Conservation (phyloP, 1,140 invertebrate species). For the Phthorimaea operculella region DNA sequence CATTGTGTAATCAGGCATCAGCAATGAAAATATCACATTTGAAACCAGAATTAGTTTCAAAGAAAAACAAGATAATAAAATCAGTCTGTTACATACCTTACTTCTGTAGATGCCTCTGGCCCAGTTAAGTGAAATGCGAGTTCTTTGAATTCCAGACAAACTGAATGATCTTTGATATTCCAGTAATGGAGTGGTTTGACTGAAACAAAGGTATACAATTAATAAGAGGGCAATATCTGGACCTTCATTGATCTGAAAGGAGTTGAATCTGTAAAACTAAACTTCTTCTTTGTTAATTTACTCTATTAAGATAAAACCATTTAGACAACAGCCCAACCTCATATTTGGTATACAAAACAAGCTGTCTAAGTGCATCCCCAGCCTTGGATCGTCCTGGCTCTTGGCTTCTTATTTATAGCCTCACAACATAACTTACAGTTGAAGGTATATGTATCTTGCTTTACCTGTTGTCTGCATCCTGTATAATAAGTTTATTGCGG, state of each 20-base stretch:
- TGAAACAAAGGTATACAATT: slow-evolving; percentile 14
- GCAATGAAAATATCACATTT: too few species aligned
- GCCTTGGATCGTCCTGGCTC: too few species aligned
- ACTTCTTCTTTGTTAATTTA: not conserved
- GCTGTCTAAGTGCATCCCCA: too few species aligned
- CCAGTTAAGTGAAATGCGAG: slow-evolving; percentile 51
- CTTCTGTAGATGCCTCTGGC: slow-evolving; percentile 39
- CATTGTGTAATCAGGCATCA: not conserved
- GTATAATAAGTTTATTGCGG: slow-evolving; percentile 24
- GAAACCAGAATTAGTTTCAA: too few species aligned
- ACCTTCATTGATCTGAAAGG: not conserved
- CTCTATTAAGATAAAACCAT: not conserved
- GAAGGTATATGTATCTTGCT: too few species aligned
- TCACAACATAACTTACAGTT: too few species aligned
- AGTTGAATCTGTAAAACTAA: too few species aligned
- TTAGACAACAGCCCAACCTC: too few species aligned
- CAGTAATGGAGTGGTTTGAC: slow-evolving; percentile 8
- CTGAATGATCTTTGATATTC: not conserved
- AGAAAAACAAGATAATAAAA: too few species aligned
- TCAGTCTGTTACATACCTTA: slow-evolving; percentile 27
- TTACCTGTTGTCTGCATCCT: slow-evolving; percentile 25
- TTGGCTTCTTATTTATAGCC: too few species aligned
- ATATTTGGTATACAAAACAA: too few species aligned
- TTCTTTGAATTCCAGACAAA: slow-evolving; percentile 32
- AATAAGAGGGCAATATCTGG: not conserved